phyloP scores from a whole-genome alignment of 2,113 vertebrate species.

The Myrmecobius fasciatus region DNA sequence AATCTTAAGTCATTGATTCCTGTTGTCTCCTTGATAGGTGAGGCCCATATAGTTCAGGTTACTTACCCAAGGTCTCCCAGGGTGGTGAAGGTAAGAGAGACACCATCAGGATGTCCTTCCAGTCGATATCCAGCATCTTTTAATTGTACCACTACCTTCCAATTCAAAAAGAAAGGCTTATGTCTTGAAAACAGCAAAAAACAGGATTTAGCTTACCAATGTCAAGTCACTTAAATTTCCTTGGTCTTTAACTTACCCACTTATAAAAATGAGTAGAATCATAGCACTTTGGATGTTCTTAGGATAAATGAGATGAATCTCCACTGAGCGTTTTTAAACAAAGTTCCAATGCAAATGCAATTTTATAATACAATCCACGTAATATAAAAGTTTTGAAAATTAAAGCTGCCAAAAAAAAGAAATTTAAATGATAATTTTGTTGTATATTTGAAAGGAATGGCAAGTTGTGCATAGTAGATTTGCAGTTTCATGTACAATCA shows the following conservation, averaged over 20 bases:
- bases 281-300: not conserved
- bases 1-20: not conserved
- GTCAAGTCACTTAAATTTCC: not conserved
- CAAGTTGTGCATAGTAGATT: not conserved
- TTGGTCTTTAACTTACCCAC: not conserved
- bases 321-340: not conserved
- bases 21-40: not conserved
- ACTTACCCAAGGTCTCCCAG: not conserved
- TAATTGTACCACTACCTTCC: too few species aligned
- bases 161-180: not conserved
- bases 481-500: not conserved
- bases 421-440: not conserved
- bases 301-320: not conserved
- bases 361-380: not conserved
- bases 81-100: not conserved
- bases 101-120: not conserved
- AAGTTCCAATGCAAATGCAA: not conserved
- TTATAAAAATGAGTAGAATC: not conserved
- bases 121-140: not conserved
- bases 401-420: conserved; percentile 12
- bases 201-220: not conserved
- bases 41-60: not conserved
- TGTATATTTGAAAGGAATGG: too few species aligned
- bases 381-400: conserved; percentile 25
- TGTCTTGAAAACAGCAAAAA: not conserved